Evolutionary conservation across 2,888 invertebrate species (phyloP).

Genomic region (Gerris lacustris): DNA sequence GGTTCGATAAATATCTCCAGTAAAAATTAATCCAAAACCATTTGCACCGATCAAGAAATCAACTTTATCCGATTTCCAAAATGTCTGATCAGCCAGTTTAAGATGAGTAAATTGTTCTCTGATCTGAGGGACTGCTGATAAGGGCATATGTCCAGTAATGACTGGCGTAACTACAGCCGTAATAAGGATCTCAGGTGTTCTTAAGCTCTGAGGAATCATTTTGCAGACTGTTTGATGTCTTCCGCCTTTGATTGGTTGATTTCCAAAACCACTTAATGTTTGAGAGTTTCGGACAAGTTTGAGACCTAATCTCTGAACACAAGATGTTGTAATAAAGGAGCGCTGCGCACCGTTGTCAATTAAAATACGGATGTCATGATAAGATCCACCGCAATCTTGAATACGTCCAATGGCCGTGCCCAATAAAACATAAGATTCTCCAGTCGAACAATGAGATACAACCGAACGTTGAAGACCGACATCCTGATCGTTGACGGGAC

Average conservation of each 20-base stretch:
- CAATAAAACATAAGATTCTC: slow-evolving; percentile 9
- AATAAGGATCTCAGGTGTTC: background rate
- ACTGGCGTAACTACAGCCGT: background rate
- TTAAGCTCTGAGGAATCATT: background rate
- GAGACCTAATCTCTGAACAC: slow-evolving; percentile 11
- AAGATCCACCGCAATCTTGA: slow-evolving; percentile 6
- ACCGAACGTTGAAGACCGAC: too few species aligned
- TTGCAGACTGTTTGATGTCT: background rate
- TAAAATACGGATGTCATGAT: slow-evolving; percentile 6
- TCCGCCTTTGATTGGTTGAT: background rate
- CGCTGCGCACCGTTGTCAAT: slow-evolving; percentile 14
- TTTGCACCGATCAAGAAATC: slow-evolving; percentile 12
- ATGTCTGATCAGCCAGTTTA: slow-evolving; percentile 13
- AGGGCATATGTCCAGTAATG: slow-evolving; percentile 5
- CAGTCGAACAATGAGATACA: background rate
- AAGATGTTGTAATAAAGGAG: slow-evolving; percentile 9
- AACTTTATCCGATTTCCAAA: background rate
- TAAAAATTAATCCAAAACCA: background rate
- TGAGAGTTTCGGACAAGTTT: background rate
- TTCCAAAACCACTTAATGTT: slow-evolving; percentile 8
- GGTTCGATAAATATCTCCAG: background rate
- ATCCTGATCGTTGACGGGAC: background rate
- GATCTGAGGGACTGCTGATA: background rate
- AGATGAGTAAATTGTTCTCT: background rate
- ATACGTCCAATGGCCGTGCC: slow-evolving; percentile 7